These are phyloP conservation scores for Blastomussa wellsi DNA, from an alignment of 92 coral and sea anemone genomes.

Conservation along the genomic window DNA sequence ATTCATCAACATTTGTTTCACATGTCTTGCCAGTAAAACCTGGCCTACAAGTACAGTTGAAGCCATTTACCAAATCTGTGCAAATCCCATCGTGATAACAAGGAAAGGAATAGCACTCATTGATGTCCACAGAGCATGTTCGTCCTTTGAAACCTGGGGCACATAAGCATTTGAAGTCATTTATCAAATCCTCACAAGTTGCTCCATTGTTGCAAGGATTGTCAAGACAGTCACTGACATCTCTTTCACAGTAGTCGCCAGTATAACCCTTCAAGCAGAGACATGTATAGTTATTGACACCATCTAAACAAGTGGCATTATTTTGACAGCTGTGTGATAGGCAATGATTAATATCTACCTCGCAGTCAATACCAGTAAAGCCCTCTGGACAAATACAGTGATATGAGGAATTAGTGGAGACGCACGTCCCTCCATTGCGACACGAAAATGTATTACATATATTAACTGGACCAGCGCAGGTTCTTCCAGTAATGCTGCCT, in stretches of 20 bases:
- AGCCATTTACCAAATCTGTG: conserved; percentile 69
- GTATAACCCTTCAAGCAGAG: conserved; percentile 61
- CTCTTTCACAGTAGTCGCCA: conserved; percentile 63
- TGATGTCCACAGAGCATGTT: conserved; percentile 76
- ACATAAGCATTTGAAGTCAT: conserved; percentile 75
- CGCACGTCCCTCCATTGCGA: conserved; percentile 70
- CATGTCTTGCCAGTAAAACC: conserved; percentile 76
- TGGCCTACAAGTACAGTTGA: conserved; percentile 64
- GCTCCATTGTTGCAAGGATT: conserved; percentile 70
- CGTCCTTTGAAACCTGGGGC: conserved; percentile 79
- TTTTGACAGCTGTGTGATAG: conserved; percentile 59
- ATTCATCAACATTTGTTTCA: conserved; percentile 63
- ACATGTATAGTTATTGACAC: conserved; percentile 66
- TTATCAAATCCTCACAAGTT: conserved; percentile 64
- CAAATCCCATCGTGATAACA: conserved; percentile 72
- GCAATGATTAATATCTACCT: conserved; percentile 74
- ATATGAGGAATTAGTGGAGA: conserved; percentile 60
- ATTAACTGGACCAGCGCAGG: conserved; percentile 60
- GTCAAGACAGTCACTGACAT: conserved; percentile 61
- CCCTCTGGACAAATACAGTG: conserved; percentile 70
- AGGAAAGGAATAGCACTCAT: conserved; percentile 77
- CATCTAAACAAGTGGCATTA: conserved; percentile 82
- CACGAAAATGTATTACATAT: conserved; percentile 65
- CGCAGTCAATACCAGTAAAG: conserved; percentile 75
- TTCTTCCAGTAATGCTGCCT: conserved; percentile 56